These are phyloP conservation scores for Aethina tumida DNA, from an alignment of 1,140 invertebrate species.

Conservation along the genomic window DNA sequence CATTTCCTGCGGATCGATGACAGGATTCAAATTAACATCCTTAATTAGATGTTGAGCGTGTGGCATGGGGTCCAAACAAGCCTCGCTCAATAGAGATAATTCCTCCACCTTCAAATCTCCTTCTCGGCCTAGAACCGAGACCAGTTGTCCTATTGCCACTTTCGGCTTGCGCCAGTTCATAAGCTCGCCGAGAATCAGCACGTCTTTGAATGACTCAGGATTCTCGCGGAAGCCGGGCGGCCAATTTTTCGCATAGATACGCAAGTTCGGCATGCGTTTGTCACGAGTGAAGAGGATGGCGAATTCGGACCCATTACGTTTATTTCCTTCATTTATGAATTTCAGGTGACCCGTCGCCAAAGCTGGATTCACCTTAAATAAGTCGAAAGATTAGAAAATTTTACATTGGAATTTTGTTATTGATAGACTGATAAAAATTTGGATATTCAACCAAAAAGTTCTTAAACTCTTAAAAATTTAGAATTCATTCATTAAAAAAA, in stretches of 20 bases:
- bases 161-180: conserved; percentile 52
- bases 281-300: conserved; percentile 64
- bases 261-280: conserved; percentile 57
- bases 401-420: conserved; percentile 3
- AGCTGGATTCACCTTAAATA: conserved; percentile 46
- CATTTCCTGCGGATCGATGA: too few species aligned
- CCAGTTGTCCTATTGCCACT: conserved; percentile 52
- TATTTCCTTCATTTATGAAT: conserved; percentile 48
- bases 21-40: conserved; percentile 36
- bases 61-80: conserved; percentile 60
- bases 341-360: conserved; percentile 56
- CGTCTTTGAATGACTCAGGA: conserved; percentile 44
- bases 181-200: conserved; percentile 61
- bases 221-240: conserved; percentile 47
- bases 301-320: too few species aligned
- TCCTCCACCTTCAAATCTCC: conserved; percentile 69
- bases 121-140: conserved; percentile 57
- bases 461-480: too few species aligned
- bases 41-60: conserved; percentile 48
- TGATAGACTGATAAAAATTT: too few species aligned
- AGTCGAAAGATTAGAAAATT: not conserved
- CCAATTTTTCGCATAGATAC: conserved; percentile 51
- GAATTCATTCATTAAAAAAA: too few species aligned
- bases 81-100: conserved; percentile 66
- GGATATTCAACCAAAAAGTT: too few species aligned